Percentiles rank a stretch among this genome's conserved stretches.
phyloP scores from a whole-genome alignment of 2,113 vertebrate species.

The Polyodon spathula region DNA sequence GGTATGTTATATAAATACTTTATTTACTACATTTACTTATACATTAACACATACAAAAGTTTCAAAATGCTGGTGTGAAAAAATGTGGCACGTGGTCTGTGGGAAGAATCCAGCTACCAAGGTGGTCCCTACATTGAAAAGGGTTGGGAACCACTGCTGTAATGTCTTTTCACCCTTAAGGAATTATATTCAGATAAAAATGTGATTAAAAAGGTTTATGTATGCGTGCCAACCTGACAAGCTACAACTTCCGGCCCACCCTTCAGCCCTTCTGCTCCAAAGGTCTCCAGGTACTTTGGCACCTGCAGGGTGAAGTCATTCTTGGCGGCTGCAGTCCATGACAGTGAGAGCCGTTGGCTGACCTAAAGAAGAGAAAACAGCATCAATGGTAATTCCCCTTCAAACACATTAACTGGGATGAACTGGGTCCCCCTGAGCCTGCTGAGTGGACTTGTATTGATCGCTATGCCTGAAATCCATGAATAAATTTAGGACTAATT shows the following conservation, averaged over 20 bases:
- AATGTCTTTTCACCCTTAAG: too few species aligned
- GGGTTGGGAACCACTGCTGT: too few species aligned
- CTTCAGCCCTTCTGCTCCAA: slow-evolving; percentile 56
- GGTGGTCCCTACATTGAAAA: too few species aligned
- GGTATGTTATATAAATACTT: too few species aligned
- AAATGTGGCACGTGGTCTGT: too few species aligned
- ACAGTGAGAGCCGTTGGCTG: slow-evolving; percentile 87
- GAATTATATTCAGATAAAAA: too few species aligned
- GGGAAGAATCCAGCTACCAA: too few species aligned
- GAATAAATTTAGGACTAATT: slow-evolving; percentile 99
- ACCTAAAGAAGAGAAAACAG: slow-evolving; percentile 92
- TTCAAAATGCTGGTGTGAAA: too few species aligned
- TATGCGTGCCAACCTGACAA: slow-evolving; percentile 57
- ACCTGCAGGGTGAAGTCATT: slow-evolving; percentile 71
- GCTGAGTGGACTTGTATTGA: slow-evolving; percentile 98
- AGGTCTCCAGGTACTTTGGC: slow-evolving; percentile 72
- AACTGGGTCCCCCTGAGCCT: slow-evolving; percentile 92
- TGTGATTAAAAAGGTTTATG: too few species aligned
- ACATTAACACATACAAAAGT: too few species aligned
- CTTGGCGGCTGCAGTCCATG: slow-evolving; percentile 63
- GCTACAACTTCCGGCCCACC: slow-evolving; percentile 60
- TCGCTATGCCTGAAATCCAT: slow-evolving; percentile 96
- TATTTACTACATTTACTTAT: too few species aligned
- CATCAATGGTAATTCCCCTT: slow-evolving; percentile 99
- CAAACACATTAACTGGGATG: slow-evolving; percentile 99